Conservation (phyloP, 2,888 invertebrate genomes). For the Andrena minutula region DNA sequence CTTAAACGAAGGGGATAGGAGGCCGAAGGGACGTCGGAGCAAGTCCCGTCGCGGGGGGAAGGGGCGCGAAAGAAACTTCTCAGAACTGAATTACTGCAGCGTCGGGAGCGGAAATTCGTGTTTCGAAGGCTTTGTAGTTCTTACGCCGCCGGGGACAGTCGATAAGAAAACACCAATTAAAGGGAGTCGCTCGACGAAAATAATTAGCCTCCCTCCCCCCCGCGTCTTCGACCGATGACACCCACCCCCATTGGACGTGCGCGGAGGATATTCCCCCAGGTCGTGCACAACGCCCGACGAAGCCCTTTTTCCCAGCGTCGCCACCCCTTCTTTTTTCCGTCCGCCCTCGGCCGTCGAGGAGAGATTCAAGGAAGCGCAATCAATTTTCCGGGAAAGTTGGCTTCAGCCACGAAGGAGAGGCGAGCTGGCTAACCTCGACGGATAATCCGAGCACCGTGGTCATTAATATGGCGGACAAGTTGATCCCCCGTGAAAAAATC, state of each 20-base stretch:
- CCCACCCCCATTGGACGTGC: not conserved
- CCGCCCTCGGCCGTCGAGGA: conserved; percentile 13
- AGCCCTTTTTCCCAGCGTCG: not conserved
- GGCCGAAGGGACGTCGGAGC: conserved; percentile 17
- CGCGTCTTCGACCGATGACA: conserved; percentile 26
- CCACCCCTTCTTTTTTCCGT: conserved; percentile 6
- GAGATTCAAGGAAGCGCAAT: conserved; percentile 63
- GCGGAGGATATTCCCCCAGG: conserved; percentile 14
- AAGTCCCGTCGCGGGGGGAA: conserved; percentile 12
- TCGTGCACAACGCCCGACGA: conserved; percentile 2
- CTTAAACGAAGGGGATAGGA: conserved; percentile 3
- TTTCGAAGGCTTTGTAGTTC: conserved; percentile 50
- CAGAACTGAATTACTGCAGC: conserved; percentile 52
- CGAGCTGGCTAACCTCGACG: conserved; percentile 63
- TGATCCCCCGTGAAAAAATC: conserved; percentile 77
- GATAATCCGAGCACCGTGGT: conserved; percentile 78
- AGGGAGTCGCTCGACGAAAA: conserved; percentile 59
- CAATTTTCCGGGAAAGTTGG: conserved; percentile 69
- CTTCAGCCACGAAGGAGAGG: conserved; percentile 48
- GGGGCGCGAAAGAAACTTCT: conserved; percentile 30
- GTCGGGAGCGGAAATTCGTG: conserved; percentile 49
- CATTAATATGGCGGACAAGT: conserved; percentile 81
- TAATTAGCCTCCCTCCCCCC: conserved; percentile 55
- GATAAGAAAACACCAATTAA: conserved; percentile 66
- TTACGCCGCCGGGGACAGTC: conserved; percentile 26